phyloP scores from a whole-genome alignment of 2,113 vertebrate genomes.

The Labeo rohita region DNA sequence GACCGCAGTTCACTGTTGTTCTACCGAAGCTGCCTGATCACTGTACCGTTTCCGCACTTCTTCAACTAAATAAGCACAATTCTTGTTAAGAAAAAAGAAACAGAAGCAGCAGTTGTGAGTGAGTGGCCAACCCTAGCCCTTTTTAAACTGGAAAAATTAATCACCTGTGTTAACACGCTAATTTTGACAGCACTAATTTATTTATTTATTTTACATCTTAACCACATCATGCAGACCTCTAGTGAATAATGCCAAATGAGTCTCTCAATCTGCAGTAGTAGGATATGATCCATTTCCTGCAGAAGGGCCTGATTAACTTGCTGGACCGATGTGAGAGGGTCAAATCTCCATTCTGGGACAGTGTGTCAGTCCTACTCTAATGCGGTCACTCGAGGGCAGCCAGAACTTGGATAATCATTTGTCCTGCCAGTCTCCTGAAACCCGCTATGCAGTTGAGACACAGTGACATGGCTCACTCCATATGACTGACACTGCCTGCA shows the following conservation, averaged over 20 bases:
- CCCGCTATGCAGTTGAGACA: neutral
- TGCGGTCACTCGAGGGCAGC: neutral
- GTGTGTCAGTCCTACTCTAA: slow-evolving; percentile 11
- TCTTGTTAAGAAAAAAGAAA: too few species aligned
- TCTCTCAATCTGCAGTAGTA: neutral
- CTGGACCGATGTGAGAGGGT: neutral
- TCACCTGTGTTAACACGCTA: too few species aligned
- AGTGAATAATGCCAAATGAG: neutral
- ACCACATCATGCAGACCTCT: neutral
- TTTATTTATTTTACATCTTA: too few species aligned
- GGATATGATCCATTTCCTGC: slow-evolving; percentile 5
- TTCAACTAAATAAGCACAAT: too few species aligned
- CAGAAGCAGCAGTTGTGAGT: too few species aligned
- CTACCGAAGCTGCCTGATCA: too few species aligned
- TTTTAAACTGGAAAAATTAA: too few species aligned
- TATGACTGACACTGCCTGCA: neutral
- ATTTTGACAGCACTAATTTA: too few species aligned
- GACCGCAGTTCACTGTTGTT: too few species aligned
- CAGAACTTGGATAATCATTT: slow-evolving; percentile 9
- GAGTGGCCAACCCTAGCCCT: too few species aligned
- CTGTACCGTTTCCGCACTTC: too few species aligned
- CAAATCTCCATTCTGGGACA: neutral
- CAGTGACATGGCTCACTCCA: neutral
- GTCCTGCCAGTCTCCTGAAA: neutral
- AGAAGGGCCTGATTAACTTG: slow-evolving; percentile 10